Percentiles rank a stretch among this genome's conserved stretches.
Conservation (phyloP, 2,797 vertebrate species). For the Helicolenus hilgendorfi region DNA sequence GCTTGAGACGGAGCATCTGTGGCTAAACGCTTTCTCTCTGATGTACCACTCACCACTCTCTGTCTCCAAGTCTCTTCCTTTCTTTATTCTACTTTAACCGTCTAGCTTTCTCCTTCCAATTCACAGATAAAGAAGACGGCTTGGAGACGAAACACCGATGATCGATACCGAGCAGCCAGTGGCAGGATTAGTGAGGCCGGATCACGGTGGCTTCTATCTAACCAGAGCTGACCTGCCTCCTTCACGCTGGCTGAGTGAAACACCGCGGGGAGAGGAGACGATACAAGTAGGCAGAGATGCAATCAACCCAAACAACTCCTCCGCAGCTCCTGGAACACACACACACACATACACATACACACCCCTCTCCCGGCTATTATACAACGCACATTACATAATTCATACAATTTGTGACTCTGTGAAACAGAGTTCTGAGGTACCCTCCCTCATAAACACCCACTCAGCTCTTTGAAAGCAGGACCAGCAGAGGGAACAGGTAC, state of each 20-base stretch:
- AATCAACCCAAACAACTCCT: conserved; percentile 69
- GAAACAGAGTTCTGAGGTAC: conserved; percentile 57
- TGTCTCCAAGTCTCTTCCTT: background rate
- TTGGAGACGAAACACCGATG: conserved; percentile 8
- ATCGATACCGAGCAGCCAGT: conserved; percentile 25
- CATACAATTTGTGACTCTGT: conserved; percentile 61
- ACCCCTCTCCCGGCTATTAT: conserved; percentile 60
- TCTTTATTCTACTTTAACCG: conserved; percentile 2
- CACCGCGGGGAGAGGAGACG: conserved; percentile 4
- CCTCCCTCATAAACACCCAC: conserved; percentile 74
- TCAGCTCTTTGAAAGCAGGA: conserved; percentile 66
- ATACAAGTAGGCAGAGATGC: conserved; percentile 44
- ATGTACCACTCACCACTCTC: background rate
- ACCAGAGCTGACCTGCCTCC: conserved; percentile 1
- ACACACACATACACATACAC: background rate
- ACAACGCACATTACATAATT: conserved; percentile 80
- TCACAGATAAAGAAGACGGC: conserved; percentile 23
- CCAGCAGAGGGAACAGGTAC: conserved; percentile 66
- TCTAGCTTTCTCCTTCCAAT: background rate
- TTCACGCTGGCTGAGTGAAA: conserved; percentile 4
- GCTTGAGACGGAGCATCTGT: background rate
- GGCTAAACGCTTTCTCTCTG: background rate
- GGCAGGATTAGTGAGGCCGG: conserved; percentile 14
- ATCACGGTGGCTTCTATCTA: conserved; percentile 14
- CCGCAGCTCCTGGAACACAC: conserved; percentile 29